Base-by-base conservation (phyloP, 2,888 invertebrate species). In the Cremastobaeus sp. region DNA sequence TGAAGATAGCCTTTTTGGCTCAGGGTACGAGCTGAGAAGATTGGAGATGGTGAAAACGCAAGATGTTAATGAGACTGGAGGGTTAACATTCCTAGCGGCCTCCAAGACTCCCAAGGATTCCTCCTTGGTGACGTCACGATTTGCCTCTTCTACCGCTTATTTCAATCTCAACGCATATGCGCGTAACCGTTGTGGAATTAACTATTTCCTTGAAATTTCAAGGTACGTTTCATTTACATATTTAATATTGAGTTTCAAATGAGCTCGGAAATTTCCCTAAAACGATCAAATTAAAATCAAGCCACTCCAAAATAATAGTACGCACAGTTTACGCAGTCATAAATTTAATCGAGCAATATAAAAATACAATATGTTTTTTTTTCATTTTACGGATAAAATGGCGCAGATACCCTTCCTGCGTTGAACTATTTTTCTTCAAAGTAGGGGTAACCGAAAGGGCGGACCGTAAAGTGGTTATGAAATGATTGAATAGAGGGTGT, bases 31-130 rank as follows among this genome's bases (percentile, higher is more conserved):
- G 66, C 76, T 72, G 77, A 77, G 77, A 78, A 78, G 80, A 81
- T 77, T 77, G 76, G 81, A 77, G 82, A 76, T 81, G 82, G 83
- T 80, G 82, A 81, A 82, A 84, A 82, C 82, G 85, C 82, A 84
- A 86, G 87, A 87, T 85, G 87, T 87, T 88, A 88, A 88, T 88
- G 87, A 87, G 87, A 83, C 82, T 81, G 84, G 81, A 87, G 86
- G 85, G 83, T 87, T 88, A 79, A 85, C 83, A 88, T 88, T 88
- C 87, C 83, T 86, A 73, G 83, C 82, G 83, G 83, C 81, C 82
- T 81, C 80, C 82, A 82, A 86, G 84, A 86, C 85, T 83, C 81
- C 82, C 83, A 82, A 86, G 83, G 86, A 86, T 85, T 86, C 84
- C 84, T 83, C 79, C 82, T 81, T 79, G 74, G 74, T 74, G 76